Evolutionary conservation across 2,888 invertebrate genomes (phyloP), one percentile per base, ranked within the genome.

Genomic region (Eupithecia abbreviata): DNA sequence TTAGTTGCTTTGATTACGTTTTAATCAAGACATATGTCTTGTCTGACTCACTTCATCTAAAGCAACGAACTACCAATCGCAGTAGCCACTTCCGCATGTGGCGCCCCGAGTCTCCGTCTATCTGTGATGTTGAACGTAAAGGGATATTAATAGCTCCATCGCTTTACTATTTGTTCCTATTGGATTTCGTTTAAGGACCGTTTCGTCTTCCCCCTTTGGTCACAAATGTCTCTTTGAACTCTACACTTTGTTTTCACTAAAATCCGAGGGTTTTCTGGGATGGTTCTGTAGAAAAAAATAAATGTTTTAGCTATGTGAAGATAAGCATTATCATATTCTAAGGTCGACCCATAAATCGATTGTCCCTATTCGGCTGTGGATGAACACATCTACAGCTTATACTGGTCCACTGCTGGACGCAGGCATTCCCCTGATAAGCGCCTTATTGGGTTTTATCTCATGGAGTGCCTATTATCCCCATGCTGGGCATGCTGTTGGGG

Each of bases 81-180:
- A 71, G 78, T 68, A 71, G 75, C 71, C 71, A 76, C 78, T 78
- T 78, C 78, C 78, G 76, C 78, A 76, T 76, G 69, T 77, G 73
- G 73, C 75, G 76, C 72, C 72, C 69, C 65, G 55, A 62, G 68
- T 71, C 73, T 74, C 49, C 74, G 55, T 66, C 77, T 72, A 68
- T 78, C 75, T 71, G 55, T 74, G 73, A 62, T 70, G 77, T 72
- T 74, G 71, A 75, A 74, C 75, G 71, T 76, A 78, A 76, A 72
- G 78, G 76, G 73, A 74, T 78, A 78, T 78, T 78, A 78, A 78
- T 76, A 78, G 76, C 74, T 43, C 55, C 15, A 66, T 74, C 74
- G 62, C 51, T 71, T 62, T 15, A 49, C 78, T 76, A 78, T 76
- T 74, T 73, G 73, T 78, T 78, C 74, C 66, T 76, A 74, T 78